Evolutionary conservation across 64 coral and sea anemone species (phyloP), one percentile per base, ranked within the genome.

Genomic region (Montipora sp.): DNA sequence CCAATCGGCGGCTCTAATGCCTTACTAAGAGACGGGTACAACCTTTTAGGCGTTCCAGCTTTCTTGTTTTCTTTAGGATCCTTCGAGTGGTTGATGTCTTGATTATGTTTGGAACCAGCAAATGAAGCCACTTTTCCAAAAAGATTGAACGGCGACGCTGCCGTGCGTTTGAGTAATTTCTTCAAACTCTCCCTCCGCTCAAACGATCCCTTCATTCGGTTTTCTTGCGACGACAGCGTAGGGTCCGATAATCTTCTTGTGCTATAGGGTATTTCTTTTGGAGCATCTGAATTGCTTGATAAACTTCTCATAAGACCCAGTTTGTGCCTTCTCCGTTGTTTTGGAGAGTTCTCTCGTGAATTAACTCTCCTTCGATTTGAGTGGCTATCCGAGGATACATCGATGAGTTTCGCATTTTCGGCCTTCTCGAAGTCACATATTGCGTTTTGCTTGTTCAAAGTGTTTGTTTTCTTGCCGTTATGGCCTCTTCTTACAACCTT

Each of bases 1-100:
- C 19, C 61, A 48, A 14, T 6, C 14, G 68, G 11, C 61, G 66
- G 61, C 20, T 85, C 63, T 45, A 47, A 49, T 3, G 63, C 82
- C 66, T 72, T 85, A 14, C n/a, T 21, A 13, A 85, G 68, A 21
- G 82, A 72, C n/a, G 82, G 82, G 10, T 71, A 85, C 63, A 85
- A 19, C 19, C 18, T 68, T n/a, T 85, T 85, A 21, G 18, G 27
- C 8, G 71, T 1, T 14, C 63, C 22, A 11, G 4, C 47, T 5
- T 85, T 71, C 8, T 85, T 85, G 55, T 7, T 51, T 27, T n/a
- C 82, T 51, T 85, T 72, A 19, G 43, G 13, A 0, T 66, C 11
- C 14, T 83, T 65, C 5, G 27, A 66, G 12, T 67, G 16, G 6
- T 14, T 16, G 24, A 47, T 22, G 14, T 83, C 80, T 16, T 47